phyloP scores from a whole-genome alignment of 2,797 vertebrate species.

The Cirrhinus mrigala region DNA sequence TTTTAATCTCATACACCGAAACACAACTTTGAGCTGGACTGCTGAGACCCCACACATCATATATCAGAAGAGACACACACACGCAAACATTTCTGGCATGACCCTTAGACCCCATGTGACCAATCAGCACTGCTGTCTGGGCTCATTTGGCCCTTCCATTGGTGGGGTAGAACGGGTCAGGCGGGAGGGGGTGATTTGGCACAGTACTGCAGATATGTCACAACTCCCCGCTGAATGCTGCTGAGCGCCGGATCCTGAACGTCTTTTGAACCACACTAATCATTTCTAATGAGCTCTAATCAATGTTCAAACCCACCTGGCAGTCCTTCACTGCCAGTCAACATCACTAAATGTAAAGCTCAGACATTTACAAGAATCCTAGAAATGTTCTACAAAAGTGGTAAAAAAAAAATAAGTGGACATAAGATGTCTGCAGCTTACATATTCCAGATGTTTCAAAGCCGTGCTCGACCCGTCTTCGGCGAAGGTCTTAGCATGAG shows the following conservation, averaged over 20 bases:
- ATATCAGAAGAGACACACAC: slow-evolving; percentile 8
- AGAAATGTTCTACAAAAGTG: slow-evolving; percentile 41
- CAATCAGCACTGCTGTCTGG: slow-evolving; percentile 59
- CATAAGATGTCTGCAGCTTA: slow-evolving; percentile 67
- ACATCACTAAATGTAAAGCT: slow-evolving; percentile 12
- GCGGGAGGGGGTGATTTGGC: slow-evolving; percentile 56
- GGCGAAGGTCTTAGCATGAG: slow-evolving; percentile 73
- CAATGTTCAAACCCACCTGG: slow-evolving; percentile 11
- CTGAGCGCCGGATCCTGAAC: slow-evolving; percentile 28
- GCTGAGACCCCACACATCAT: slow-evolving; percentile 30
- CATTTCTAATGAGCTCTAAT: slow-evolving; percentile 33
- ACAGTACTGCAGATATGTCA: slow-evolving; percentile 71
- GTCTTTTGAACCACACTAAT: slow-evolving; percentile 18
- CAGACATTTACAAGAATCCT: slow-evolving; percentile 17
- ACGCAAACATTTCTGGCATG: slow-evolving; percentile 44
- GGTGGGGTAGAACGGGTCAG: slow-evolving; percentile 23
- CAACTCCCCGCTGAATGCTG: slow-evolving; percentile 71
- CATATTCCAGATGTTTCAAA: slow-evolving; percentile 82
- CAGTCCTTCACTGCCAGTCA: slow-evolving; percentile 1
- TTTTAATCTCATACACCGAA: neutral
- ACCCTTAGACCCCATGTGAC: slow-evolving; percentile 57
- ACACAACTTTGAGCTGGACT: slow-evolving; percentile 27
- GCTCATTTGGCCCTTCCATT: slow-evolving; percentile 19
- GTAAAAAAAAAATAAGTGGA: slow-evolving; percentile 50
- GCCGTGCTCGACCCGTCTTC: slow-evolving; percentile 71